Base-by-base conservation (phyloP, 2,888 invertebrate genomes). In the Drosophila helvetica region DNA sequence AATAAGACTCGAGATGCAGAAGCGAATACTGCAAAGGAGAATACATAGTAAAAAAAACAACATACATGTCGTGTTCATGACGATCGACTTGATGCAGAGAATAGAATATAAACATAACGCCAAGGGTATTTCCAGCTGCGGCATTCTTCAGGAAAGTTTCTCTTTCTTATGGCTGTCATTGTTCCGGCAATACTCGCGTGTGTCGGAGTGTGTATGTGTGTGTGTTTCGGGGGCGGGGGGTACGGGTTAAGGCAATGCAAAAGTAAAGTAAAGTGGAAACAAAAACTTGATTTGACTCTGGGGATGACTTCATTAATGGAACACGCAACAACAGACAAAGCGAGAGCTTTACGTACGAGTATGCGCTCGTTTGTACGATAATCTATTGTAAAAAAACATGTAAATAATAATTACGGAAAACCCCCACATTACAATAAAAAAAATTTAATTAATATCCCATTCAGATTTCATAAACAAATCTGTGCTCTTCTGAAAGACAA, bases 261-360 rank as follows among this genome's bases (percentile, higher is more conserved):
- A 62, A 57, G 22, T 55, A 54, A 55, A 51, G 45, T 50, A 64
- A 63, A 65, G 51, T 47, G 62, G 38, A 61, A 71, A 68, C 42
- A 68, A 69, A 64, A 82, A 83, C 86, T 82, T 62, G 83, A 72
- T 77, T 53, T 59, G 73, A 79, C 75, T 86, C 19, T 27, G 15
- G 45, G 78, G 63, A 83, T 83, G 82, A 83, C 82, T 88, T 88
- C 86, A 83, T 88, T 83, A 83, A 74, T 71, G 73, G 67, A 72
- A 74, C 66, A 60, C 64, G 57, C 62, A 64, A 52, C 62, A 62
- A 46, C 60, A 63, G 56, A 57, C 50, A 48, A 65, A 47, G 59
- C 66, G 54, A 55, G 55, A 33, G 33, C 33, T 54, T 62, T 54
- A 43, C n/a, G n/a, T n/a, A n/a, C n/a, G n/a, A n/a, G 22, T 47